Conservation (phyloP, 2,113 vertebrate genomes). For the Polypterus senegalus region DNA sequence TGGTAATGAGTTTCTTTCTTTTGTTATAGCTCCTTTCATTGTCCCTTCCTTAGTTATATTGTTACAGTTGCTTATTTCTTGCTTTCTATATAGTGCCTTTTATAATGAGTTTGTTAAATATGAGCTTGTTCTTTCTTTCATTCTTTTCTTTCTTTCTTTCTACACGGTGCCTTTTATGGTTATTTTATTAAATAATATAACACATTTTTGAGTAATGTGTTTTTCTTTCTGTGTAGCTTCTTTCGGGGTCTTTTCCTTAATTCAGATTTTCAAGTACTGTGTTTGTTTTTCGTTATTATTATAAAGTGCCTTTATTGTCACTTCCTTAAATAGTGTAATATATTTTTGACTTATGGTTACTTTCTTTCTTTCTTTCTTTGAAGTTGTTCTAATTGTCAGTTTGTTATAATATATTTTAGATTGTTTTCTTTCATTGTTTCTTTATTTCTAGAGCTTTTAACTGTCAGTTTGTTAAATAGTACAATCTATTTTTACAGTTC, state of each 20-base stretch:
- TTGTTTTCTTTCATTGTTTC: too few species aligned
- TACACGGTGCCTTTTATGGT: neutral
- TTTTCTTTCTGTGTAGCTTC: neutral
- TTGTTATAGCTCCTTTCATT: neutral
- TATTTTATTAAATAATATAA: too few species aligned
- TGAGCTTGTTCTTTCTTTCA: neutral
- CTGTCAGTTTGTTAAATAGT: too few species aligned
- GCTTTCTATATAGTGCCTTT: too few species aligned
- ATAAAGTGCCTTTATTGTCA: neutral
- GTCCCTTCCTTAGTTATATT: too few species aligned
- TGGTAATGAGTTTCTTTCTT: neutral
- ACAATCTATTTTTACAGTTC: too few species aligned
- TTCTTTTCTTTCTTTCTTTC: neutral
- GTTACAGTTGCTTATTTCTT: neutral
- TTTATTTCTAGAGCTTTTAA: too few species aligned
- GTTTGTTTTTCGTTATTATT: neutral
- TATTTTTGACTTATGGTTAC: neutral
- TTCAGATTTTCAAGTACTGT: constrained; percentile 6
- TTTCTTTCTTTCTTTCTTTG: neutral
- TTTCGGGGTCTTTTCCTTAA: neutral
- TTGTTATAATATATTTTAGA: too few species aligned
- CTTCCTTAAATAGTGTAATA: neutral
- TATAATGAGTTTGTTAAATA: too few species aligned
- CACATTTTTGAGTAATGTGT: neutral
- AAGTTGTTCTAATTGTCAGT: too few species aligned